Conservation (phyloP, 1,140 invertebrate species). For the Diploscapter pachys region DNA sequence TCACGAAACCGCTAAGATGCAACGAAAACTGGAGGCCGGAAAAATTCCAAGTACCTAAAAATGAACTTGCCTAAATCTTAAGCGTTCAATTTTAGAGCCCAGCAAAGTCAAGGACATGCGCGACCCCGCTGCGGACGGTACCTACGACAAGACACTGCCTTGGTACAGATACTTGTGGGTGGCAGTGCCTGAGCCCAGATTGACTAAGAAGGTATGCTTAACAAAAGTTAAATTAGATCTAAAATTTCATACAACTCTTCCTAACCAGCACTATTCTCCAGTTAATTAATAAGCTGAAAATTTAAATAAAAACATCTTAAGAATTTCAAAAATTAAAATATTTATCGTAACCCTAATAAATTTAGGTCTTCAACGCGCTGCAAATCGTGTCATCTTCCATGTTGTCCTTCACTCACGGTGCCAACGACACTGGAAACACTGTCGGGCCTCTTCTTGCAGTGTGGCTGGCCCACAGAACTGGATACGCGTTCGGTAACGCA, state of each 20-base stretch:
- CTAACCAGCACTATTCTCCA: too few species aligned
- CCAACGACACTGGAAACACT: constrained; percentile 36
- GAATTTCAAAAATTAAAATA: too few species aligned
- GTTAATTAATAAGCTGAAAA: too few species aligned
- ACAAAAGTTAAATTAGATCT: too few species aligned
- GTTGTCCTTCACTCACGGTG: constrained; percentile 34
- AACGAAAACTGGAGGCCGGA: constrained; percentile 23
- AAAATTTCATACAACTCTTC: too few species aligned
- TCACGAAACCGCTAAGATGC: constrained; percentile 20
- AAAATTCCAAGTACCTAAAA: constrained; percentile 14
- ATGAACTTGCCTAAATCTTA: background rate
- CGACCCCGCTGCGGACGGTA: constrained; percentile 16
- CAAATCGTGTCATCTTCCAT: constrained; percentile 37
- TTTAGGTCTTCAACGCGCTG: constrained; percentile 29
- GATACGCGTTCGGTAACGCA: constrained; percentile 24
- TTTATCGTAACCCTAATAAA: background rate
- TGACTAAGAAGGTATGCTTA: constrained; percentile 23
- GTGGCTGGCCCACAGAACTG: constrained; percentile 28
- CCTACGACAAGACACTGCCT: constrained; percentile 25
- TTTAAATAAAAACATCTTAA: too few species aligned
- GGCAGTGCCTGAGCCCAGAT: constrained; percentile 27
- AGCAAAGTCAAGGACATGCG: constrained; percentile 26
- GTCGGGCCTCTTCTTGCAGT: constrained; percentile 31
- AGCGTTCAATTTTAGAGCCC: constrained; percentile 10
- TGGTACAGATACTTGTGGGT: constrained; percentile 33